Evolutionary conservation across 2,888 invertebrate species (phyloP).

Genomic region (Pachycephus smyrnensis): DNA sequence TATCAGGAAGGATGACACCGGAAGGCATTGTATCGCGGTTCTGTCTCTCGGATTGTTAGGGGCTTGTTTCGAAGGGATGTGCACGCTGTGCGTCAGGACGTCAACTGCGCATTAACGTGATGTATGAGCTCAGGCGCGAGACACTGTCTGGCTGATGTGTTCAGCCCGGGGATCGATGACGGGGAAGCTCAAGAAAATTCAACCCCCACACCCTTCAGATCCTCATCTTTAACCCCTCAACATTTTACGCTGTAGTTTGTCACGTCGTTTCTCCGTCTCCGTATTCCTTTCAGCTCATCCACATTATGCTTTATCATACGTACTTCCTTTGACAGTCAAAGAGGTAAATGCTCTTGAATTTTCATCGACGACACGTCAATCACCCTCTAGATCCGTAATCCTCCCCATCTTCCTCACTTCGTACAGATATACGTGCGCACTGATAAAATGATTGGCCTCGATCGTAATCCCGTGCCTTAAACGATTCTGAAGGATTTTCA

Average conservation of each 20-base stretch:
- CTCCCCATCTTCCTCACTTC: background rate
- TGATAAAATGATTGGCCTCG: background rate
- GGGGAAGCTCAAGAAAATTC: constrained; percentile 32
- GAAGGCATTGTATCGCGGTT: constrained; percentile 43
- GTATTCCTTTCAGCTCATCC: background rate
- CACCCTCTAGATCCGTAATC: background rate
- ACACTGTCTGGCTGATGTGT: constrained; percentile 37
- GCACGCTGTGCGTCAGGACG: constrained; percentile 36
- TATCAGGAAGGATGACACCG: constrained; percentile 28
- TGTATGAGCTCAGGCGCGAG: constrained; percentile 43
- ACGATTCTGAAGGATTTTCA: background rate
- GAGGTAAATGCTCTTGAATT: background rate
- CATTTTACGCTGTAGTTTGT: background rate
- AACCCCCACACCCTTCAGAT: background rate
- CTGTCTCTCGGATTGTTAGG: constrained; percentile 31
- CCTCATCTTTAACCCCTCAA: background rate
- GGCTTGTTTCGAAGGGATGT: constrained; percentile 21
- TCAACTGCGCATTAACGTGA: constrained; percentile 48
- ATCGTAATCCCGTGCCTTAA: background rate
- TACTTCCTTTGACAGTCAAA: background rate
- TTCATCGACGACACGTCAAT: background rate
- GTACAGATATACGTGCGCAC: background rate
- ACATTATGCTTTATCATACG: background rate
- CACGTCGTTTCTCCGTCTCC: background rate
- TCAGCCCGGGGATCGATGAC: constrained; percentile 21